phyloP scores from a whole-genome alignment of 2,113 vertebrate genomes.

The Hemiscyllium ocellatum region DNA sequence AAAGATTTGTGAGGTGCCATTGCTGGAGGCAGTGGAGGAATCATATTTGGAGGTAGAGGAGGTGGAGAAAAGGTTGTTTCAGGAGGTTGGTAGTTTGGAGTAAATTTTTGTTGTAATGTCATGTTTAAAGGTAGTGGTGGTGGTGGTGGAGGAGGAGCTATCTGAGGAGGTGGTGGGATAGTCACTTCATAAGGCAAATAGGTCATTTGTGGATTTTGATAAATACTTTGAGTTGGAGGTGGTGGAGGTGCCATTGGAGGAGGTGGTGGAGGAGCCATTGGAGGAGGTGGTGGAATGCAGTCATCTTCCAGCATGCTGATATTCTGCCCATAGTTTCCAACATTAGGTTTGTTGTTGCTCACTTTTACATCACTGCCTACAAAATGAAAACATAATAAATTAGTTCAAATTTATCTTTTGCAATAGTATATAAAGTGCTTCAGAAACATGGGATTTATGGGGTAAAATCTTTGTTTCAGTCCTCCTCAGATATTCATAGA shows the following conservation, averaged over 20 bases:
- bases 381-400: slow-evolving; percentile 34
- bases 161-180: slow-evolving; percentile 46
- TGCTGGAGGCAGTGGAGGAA: slow-evolving; percentile 46
- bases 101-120: neutral
- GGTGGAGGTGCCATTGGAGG: slow-evolving; percentile 47
- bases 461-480: neutral
- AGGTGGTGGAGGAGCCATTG: slow-evolving; percentile 47
- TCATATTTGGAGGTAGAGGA: neutral
- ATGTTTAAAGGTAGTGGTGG: slow-evolving; percentile 35
- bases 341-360: slow-evolving; percentile 54
- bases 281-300: slow-evolving; percentile 69
- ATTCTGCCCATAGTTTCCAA: slow-evolving; percentile 57
- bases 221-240: slow-evolving; percentile 47
- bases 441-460: neutral
- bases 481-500: neutral
- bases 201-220: slow-evolving; percentile 48
- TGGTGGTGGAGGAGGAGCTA: slow-evolving; percentile 27
- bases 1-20: slow-evolving; percentile 51
- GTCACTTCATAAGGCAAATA: slow-evolving; percentile 18
- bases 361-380: slow-evolving; percentile 57
- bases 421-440: neutral
- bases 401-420: neutral
- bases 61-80: neutral
- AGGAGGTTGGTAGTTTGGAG: slow-evolving; percentile 35
- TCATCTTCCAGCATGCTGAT: slow-evolving; percentile 52